A percentile compares a stretch with the other conserved stretches of the same genome.
These are phyloP conservation scores for Plebejus argus DNA, from an alignment of 2,888 invertebrate genomes.

Conservation along the genomic window DNA sequence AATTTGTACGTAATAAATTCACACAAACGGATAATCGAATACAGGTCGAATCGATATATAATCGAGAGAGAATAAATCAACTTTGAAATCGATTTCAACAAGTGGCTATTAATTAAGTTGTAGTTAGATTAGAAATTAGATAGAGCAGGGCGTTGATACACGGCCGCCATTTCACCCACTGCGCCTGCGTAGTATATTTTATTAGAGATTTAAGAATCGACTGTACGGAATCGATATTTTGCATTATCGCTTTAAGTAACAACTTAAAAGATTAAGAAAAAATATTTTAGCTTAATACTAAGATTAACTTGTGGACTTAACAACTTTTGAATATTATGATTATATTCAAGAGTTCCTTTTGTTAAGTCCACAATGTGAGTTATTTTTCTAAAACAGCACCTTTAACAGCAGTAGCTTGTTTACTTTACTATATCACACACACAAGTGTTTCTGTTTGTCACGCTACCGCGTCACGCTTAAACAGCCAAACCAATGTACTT, in stretches of 20 bases:
- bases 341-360: no score
- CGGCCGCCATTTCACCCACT: slow-evolving; percentile 43
- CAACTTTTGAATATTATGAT: no score
- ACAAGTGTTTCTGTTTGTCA: no score
- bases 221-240: not conserved
- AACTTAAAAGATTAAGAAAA: no score
- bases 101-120: slow-evolving; percentile 80
- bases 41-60: slow-evolving; percentile 73
- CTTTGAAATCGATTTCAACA: slow-evolving; percentile 78
- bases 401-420: no score
- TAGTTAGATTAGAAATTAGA: slow-evolving; percentile 79
- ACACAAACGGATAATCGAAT: slow-evolving; percentile 55
- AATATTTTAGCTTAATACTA: no score
- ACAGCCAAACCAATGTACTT: no score
- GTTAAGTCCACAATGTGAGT: no score
- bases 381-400: no score
- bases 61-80: slow-evolving; percentile 58
- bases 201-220: not conserved
- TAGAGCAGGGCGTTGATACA: slow-evolving; percentile 67
- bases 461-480: no score
- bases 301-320: no score
- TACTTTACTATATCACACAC: no score
- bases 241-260: not conserved
- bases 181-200: not conserved
- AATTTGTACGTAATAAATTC: slow-evolving; percentile 12